A percentile compares a stretch with the other conserved stretches of the same genome.
Evolutionary conservation across 2,888 invertebrate genomes (phyloP).

Genomic region (Aphodius granarius): DNA sequence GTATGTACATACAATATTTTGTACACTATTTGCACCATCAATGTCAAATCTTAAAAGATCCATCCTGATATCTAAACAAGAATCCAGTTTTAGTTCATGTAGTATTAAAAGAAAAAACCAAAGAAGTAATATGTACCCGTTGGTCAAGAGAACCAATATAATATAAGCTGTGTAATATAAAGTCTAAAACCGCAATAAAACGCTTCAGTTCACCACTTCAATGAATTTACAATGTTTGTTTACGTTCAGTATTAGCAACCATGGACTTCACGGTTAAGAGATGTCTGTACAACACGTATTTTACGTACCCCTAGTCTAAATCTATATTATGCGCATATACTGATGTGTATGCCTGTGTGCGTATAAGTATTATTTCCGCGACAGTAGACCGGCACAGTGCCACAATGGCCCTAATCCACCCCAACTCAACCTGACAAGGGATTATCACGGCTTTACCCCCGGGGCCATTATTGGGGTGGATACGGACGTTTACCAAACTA

Average conservation of each 20-base stretch:
- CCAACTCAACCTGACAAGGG: slow-evolving; percentile 39
- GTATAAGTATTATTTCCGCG: slow-evolving; percentile 27
- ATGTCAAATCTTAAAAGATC: too few relatives aligned
- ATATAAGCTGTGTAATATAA: neutral
- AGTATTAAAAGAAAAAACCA: too few relatives aligned
- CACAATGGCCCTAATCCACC: slow-evolving; percentile 36
- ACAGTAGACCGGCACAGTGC: slow-evolving; percentile 29
- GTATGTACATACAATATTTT: too few relatives aligned
- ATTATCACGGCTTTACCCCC: slow-evolving; percentile 44
- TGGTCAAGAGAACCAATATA: too few relatives aligned
- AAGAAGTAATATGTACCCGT: too few relatives aligned
- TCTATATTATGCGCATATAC: neutral
- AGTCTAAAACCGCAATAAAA: neutral
- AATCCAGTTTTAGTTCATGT: too few relatives aligned
- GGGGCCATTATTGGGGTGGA: slow-evolving; percentile 28
- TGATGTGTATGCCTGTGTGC: neutral
- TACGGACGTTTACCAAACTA: slow-evolving; percentile 29
- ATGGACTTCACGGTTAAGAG: slow-evolving; percentile 11
- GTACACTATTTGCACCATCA: too few relatives aligned
- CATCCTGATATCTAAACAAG: too few relatives aligned
- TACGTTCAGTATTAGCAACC: slow-evolving; percentile 3
- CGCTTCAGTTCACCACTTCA: neutral
- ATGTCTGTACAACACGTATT: neutral
- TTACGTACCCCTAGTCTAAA: neutral
- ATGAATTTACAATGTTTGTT: slow-evolving; percentile 13